Percentiles rank a stretch among this genome's conserved stretches.
phyloP scores from a whole-genome alignment of 2,797 vertebrate species.

The Benthosema pterotum region DNA sequence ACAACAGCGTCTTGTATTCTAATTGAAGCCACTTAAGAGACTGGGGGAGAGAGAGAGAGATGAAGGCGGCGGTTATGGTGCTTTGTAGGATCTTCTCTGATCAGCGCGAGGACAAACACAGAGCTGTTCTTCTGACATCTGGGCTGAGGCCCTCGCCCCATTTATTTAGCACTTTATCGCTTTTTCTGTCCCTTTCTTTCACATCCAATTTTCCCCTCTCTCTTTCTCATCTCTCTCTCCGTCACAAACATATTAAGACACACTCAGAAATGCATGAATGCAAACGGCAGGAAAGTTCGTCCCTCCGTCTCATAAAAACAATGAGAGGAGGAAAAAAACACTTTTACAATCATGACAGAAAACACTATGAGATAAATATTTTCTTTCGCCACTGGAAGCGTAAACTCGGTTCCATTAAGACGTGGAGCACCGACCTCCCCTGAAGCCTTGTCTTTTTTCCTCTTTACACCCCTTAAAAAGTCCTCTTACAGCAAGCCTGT shows the following conservation, averaged over 20 bases:
- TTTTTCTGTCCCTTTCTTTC: conserved; percentile 27
- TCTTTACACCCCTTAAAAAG: conserved; percentile 63
- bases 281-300: conserved; percentile 52
- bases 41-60: conserved; percentile 44
- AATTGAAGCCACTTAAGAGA: conserved; percentile 72
- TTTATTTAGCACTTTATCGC: conserved; percentile 6
- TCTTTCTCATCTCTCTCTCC: conserved; percentile 15
- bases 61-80: conserved; percentile 34
- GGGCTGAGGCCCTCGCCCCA: conserved; percentile 52
- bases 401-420: conserved; percentile 71
- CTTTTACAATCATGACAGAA: conserved; percentile 63
- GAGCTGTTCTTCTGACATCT: conserved; percentile 69
- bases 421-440: conserved; percentile 50
- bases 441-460: conserved; percentile 61
- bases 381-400: conserved; percentile 64
- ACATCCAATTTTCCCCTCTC: conserved; percentile 2
- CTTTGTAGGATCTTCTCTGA: conserved; percentile 73
- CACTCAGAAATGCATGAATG: conserved; percentile 30
- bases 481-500: conserved; percentile 73
- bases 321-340: conserved; percentile 27
- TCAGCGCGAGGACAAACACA: conserved; percentile 73
- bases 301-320: conserved; percentile 34
- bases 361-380: conserved; percentile 73
- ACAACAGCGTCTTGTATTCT: conserved; percentile 77
- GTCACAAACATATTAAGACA: conserved; percentile 3